Evolutionary conservation across 1,140 invertebrate species (phyloP), one percentile per base, ranked within the genome.

Genomic region (Geopemphigus sp.): DNA sequence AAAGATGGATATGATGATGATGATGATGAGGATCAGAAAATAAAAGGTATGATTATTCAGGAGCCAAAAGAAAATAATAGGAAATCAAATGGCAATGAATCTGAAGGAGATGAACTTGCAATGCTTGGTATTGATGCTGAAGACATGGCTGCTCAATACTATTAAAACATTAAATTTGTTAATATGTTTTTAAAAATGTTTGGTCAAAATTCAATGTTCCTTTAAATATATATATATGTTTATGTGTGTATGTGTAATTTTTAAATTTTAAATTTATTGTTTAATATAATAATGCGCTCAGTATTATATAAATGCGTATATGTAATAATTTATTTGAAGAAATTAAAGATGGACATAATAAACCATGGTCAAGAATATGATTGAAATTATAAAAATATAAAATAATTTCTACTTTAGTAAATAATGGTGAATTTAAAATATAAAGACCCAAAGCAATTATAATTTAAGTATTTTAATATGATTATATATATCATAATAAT

Each of bases 61-160:
- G 32, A 24, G 14, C 57, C 50, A 12, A 80, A 81, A 81, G 73
- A 50, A 26, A 64, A 76, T 50, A 82, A 53, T 15, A 73, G 47
- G 5, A 80, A 80, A 74, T n/a, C 54, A 19, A 57, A 81, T 50
- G 76, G 81, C 47, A 81, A 81, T 70, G 86, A 88, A 82, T 88
- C 88, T 70, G 88, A 90, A 64, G 83, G 90, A 80, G 90, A 91
- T 59, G 90, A 92, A 81, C 84, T 92, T 74, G 90, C 90, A 5
- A 88, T 92, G 88, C 85, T 92, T 47, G 90, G 90, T 5, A 91
- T 91, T 50, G 90, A 91, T 83, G 90, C 89, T 1, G 88, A 89
- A 68, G 90, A 92, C 84, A 88, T 91, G 83, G 90, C 90, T 14
- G 90, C 90, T 78, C 88, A 89, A 84, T 85, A 84, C 83, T 85